Evolutionary conservation across 2,797 vertebrate species (phyloP).

Genomic region (Cacajao melanocephalus): DNA sequence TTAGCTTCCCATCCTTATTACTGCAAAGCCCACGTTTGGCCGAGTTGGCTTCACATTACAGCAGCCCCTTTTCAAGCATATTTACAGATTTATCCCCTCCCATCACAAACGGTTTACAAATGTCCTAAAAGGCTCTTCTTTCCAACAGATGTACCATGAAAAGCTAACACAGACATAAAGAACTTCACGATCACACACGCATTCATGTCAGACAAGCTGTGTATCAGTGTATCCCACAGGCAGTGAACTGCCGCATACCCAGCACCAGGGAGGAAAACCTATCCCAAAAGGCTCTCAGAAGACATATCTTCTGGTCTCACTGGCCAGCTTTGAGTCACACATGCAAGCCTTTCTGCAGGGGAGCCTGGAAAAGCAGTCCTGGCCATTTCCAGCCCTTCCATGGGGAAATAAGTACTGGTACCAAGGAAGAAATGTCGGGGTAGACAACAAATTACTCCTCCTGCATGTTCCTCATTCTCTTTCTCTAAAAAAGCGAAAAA

Average conservation of each 20-base stretch:
- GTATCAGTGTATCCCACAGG: not conserved
- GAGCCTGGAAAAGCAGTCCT: not conserved
- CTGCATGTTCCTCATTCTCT: not conserved
- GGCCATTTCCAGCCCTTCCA: not conserved
- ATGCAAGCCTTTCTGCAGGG: not conserved
- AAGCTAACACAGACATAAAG: conserved; percentile 53
- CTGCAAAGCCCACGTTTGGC: conserved; percentile 35
- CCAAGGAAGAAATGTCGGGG: not conserved
- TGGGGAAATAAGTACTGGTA: not conserved
- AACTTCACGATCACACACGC: conserved; percentile 23
- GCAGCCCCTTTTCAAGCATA: not conserved
- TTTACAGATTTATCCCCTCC: not conserved
- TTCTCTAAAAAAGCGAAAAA: not conserved
- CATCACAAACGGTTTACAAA: conserved; percentile 28
- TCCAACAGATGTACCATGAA: conserved; percentile 17
- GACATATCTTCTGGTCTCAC: not conserved
- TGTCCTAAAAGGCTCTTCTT: conserved; percentile 25
- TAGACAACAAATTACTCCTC: not conserved
- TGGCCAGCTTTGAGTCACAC: not conserved
- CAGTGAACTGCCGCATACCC: not conserved
- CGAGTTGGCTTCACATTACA: not conserved
- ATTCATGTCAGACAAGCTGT: conserved; percentile 6
- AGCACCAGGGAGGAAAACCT: not conserved
- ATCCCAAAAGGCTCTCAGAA: not conserved
- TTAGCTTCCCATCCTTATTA: not conserved